phyloP scores from a whole-genome alignment of 1,140 invertebrate species.

The Tigriopus japonicus region DNA sequence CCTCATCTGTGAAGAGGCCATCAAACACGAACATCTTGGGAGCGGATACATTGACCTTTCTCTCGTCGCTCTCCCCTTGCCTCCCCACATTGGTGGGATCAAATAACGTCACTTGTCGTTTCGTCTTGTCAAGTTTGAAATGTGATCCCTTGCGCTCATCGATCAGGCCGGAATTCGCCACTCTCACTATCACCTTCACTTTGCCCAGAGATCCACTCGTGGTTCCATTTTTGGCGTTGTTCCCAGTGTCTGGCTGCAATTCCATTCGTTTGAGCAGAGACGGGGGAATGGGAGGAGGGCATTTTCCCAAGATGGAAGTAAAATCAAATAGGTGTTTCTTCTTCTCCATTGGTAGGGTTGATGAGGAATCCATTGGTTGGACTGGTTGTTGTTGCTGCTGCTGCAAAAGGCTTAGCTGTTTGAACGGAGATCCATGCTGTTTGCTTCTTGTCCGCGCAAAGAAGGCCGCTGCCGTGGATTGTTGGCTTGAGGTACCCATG shows the following conservation, averaged over 20 bases:
- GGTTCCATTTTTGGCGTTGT: not conserved
- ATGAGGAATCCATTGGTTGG: not conserved
- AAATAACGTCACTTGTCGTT: conserved; percentile 71
- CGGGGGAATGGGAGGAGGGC: not conserved
- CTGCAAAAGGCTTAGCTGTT: no score
- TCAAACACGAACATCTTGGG: conserved; percentile 96
- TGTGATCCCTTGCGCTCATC: conserved; percentile 25
- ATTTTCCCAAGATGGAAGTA: conserved; percentile 1
- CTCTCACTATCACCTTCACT: not conserved
- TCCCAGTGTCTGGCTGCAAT: not conserved
- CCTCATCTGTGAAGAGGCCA: conserved; percentile 54
- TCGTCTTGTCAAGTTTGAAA: conserved; percentile 64
- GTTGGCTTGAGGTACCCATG: not conserved
- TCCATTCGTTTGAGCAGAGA: not conserved
- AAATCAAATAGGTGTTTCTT: not conserved
- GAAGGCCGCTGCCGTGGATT: not conserved
- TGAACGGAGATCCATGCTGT: no score
- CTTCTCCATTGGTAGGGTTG: no score
- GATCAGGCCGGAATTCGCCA: not conserved
- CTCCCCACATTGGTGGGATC: conserved; percentile 38
- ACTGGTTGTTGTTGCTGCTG: not conserved
- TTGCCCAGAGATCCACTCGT: not conserved
- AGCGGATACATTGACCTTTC: conserved; percentile 56
- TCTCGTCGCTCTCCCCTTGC: conserved; percentile 30
- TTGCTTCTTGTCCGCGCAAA: not conserved